A percentile compares a stretch with the other conserved stretches of the same genome.
These are phyloP conservation scores for Lithosia quadra DNA, from an alignment of 2,888 invertebrate species.

Conservation along the genomic window DNA sequence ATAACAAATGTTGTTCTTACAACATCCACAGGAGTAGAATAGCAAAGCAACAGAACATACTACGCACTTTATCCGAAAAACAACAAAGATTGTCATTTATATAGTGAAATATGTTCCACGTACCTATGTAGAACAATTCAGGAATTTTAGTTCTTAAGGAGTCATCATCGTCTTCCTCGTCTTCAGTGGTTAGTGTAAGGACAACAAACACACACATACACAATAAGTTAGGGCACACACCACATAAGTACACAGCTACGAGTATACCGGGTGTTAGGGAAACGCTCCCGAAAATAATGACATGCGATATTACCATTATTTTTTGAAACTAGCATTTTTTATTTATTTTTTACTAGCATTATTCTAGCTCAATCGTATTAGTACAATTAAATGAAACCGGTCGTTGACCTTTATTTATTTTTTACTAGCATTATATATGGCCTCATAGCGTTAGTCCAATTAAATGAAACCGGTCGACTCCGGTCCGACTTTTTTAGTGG, in stretches of 20 bases:
- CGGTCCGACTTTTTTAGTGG: too few relatives aligned
- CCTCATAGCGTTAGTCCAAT: too few relatives aligned
- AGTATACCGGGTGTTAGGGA: too few relatives aligned
- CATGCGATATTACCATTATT: too few relatives aligned
- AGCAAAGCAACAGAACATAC: conserved; percentile 3
- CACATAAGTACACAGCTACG: conserved; percentile 3
- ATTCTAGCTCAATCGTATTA: too few relatives aligned
- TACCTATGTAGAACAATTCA: conserved; percentile 32
- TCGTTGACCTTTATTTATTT: too few relatives aligned
- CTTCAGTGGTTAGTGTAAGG: conserved; percentile 27
- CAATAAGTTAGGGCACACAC: conserved; percentile 14
- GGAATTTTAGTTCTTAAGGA: conserved; percentile 32
- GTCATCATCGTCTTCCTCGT: conserved; percentile 33
- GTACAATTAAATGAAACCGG: too few relatives aligned
- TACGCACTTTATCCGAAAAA: not conserved
- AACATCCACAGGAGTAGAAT: conserved; percentile 5
- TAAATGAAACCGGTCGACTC: too few relatives aligned
- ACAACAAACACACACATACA: conserved; percentile 33
- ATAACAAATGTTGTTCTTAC: not conserved
- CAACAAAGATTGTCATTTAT: conserved; percentile 6
- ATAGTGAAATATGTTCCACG: conserved; percentile 13
- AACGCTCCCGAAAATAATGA: too few relatives aligned
- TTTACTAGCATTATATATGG: too few relatives aligned
- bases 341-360: too few relatives aligned
- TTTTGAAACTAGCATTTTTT: too few relatives aligned